Base-by-base conservation (phyloP, 2,113 vertebrate species). In the Microtus richardsoni region DNA sequence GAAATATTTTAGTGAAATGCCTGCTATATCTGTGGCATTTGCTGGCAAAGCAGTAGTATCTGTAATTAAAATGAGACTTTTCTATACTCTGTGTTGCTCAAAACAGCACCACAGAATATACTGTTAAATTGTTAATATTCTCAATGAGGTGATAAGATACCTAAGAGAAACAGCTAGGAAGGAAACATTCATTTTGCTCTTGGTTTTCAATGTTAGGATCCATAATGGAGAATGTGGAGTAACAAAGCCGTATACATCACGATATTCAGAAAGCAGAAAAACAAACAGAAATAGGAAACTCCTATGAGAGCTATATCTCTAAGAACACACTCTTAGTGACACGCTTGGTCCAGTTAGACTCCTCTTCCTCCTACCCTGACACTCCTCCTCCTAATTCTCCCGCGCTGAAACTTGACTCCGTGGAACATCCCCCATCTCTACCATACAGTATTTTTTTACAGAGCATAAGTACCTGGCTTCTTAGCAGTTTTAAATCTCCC, bases 101-200 rank as follows among this genome's bases (percentile, higher is more conserved):
- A 10, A 54, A 70, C 9, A 77, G 1, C 62, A 86, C 0, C 24
- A 9, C 1, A 7, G 0, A 54, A 1, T 79, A 36, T 2, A 13
- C 33, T 78, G 49, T 66, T 44, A 33, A 41, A 13, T 30, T 78
- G 49, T 66, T 44, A 33, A 41, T 84, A 44, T 64, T 64, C 26
- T 44, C 39, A 64, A 62, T 64, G 26, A 28, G 4, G 82, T 64
- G 24, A 62, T 64, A 64, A 84, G 62, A 44, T 44, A 64, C 2
- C 26, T 64, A 64, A n/a, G 4, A 44, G 60, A 64, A 33, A 44
- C 5, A 44, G 10, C 24, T 84, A 44, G n/a, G 82, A 14, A 68
- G 9, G 4, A 68, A 49, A 66, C 5, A 68, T 36, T 7, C 10
- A 44, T 36, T 47, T 47, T 36, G 16, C 28, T 68, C 19, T 47